Conservation (phyloP, 2,797 vertebrate species). For the Emydoidea blandingii region DNA sequence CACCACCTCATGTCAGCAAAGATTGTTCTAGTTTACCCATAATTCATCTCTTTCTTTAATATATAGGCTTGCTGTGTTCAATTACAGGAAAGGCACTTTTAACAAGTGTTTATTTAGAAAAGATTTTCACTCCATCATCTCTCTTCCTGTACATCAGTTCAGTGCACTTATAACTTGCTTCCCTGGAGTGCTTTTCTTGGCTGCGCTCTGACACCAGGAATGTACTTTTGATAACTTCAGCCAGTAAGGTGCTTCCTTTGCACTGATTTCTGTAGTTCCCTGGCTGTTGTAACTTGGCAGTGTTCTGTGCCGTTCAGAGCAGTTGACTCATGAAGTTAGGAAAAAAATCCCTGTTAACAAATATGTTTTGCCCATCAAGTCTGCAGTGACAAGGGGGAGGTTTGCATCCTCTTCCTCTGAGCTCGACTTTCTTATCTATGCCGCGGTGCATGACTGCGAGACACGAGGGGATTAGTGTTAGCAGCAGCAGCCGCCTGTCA, state of each 20-base stretch:
- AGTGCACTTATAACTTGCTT: constrained; percentile 30
- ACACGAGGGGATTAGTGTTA: constrained; percentile 16
- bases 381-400: neutral
- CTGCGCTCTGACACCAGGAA: constrained; percentile 13
- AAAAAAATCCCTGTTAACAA: neutral
- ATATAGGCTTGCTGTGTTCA: neutral
- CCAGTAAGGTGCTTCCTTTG: neutral
- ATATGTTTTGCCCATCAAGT: neutral
- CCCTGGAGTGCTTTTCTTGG: rapidly evolving
- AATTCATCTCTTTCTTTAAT: neutral
- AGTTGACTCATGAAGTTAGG: neutral
- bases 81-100: neutral
- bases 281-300: neutral
- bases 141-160: constrained; percentile 31
- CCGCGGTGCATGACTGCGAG: constrained; percentile 9
- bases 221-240: constrained; percentile 7
- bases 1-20: neutral
- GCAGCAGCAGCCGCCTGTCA: constrained; percentile 15
- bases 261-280: neutral
- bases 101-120: neutral
- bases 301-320: neutral
- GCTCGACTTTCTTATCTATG: neutral
- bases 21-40: neutral
- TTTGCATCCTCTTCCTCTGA: neutral
- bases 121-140: constrained; percentile 7